Conservation (phyloP, 2,113 vertebrate genomes). For the Rhinichthys klamathensis region DNA sequence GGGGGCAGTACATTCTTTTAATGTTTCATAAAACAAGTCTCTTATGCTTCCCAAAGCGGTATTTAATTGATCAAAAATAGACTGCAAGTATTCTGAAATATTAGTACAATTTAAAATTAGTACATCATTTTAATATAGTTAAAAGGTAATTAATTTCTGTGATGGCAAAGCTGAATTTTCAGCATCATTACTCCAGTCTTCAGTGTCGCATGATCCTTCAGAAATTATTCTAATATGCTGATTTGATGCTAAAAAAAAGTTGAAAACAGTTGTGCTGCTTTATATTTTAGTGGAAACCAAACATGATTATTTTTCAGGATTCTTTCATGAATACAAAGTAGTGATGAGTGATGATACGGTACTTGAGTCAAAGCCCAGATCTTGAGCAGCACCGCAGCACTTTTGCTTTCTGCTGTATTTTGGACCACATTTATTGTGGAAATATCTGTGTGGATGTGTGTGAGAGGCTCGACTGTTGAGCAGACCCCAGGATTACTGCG, state of each 20-base stretch:
- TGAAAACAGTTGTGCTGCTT: not conserved
- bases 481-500: slow-evolving; percentile 66
- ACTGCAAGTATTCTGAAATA: not conserved
- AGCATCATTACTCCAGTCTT: not conserved
- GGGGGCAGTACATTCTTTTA: not conserved
- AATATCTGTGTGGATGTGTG: not conserved
- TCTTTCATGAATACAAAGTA: too few relatives aligned
- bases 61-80: not conserved
- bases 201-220: not conserved
- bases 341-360: too few relatives aligned
- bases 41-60: not conserved
- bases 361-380: not conserved
- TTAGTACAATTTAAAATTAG: not conserved
- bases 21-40: not conserved
- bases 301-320: too few relatives aligned
- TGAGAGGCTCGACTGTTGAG: slow-evolving; percentile 54
- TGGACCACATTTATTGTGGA: not conserved
- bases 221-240: not conserved
- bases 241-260: not conserved
- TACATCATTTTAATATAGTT: not conserved
- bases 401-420: not conserved
- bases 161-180: not conserved
- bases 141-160: not conserved
- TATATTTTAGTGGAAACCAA: not conserved
- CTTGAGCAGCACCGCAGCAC: not conserved